Evolutionary conservation across 2,888 invertebrate species (phyloP), one percentile per base, ranked within the genome.

Genomic region (Schrankia costaestrigalis): DNA sequence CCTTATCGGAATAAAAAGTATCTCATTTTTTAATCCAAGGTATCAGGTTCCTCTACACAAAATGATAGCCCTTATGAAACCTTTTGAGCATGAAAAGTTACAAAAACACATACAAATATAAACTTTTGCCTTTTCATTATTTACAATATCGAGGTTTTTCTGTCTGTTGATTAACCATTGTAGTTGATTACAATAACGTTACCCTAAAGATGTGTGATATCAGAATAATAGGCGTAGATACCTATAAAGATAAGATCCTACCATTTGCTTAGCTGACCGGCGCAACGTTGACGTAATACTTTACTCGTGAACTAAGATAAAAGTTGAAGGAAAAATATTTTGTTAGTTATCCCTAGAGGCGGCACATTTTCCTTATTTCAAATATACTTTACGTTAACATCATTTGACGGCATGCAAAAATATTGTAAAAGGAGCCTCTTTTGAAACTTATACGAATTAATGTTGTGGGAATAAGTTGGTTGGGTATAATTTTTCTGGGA

Each of bases 401-500:
- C 23, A 49, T 43, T 43, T 30, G 32, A 38, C 34, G 44, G 33
- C 30, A 53, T 50, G 52, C 44, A 48, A 52, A 48, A 51, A 44
- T 35, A 36, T 45, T 41, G 35, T 37, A 44, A 51, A 53, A 43
- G 45, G 33, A 32, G 26, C 39, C 41, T 42, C 46, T 43, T n/a
- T 22, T 27, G 41, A 46, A 57, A 56, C 46, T 60, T 62, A 41
- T 46, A 50, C 39, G 56, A 59, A 63, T 63, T 68, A 67, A 68
- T 64, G 50, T 46, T 57, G 56, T 49, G 47, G 48, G 47, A 56
- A 58, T 54, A 63, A 65, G 51, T 61, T 54, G 46, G 41, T 46
- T 46, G 55, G 41, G 58, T 60, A 64, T 67, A 67, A 67, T 71
- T 69, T n/a, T 67, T 63, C 59, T 54, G 38, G 43, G 56, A 65